phyloP scores from a whole-genome alignment of 2,888 invertebrate genomes.

The Melieria crassipennis region DNA sequence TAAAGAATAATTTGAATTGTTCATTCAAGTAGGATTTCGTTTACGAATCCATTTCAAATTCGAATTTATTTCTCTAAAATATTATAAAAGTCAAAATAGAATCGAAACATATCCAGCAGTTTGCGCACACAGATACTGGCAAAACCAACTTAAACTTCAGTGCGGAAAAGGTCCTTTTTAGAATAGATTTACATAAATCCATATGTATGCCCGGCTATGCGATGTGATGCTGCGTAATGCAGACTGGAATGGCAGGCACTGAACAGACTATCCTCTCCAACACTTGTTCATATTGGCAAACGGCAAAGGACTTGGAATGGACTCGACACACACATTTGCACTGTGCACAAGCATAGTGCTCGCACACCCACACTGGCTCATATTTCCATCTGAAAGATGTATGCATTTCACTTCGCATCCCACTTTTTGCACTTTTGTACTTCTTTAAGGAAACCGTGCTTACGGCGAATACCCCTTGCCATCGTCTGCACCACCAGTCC shows the following conservation, averaged over 20 bases:
- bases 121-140: constrained; percentile 37
- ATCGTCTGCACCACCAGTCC: not conserved
- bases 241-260: not conserved
- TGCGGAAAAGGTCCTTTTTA: constrained; percentile 23
- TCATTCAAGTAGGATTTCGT: constrained; percentile 59
- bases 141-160: not conserved
- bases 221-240: not conserved
- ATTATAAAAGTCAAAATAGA: constrained; percentile 62
- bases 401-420: not conserved
- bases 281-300: constrained; percentile 41
- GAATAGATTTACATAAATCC: constrained; percentile 61
- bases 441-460: not conserved
- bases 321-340: constrained; percentile 28
- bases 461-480: not conserved
- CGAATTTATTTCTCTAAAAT: constrained; percentile 53
- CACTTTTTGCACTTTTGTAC: not conserved
- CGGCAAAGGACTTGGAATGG: constrained; percentile 35
- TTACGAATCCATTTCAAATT: constrained; percentile 63
- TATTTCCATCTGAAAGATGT: constrained; percentile 10
- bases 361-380: constrained; percentile 32
- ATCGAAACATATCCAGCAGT: constrained; percentile 32
- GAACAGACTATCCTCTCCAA: constrained; percentile 1
- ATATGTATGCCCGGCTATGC: constrained; percentile 53
- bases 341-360: not conserved
- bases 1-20: constrained; percentile 51